Conservation (phyloP, 2,797 vertebrate species). For the Hydrocynus forskahlii region DNA sequence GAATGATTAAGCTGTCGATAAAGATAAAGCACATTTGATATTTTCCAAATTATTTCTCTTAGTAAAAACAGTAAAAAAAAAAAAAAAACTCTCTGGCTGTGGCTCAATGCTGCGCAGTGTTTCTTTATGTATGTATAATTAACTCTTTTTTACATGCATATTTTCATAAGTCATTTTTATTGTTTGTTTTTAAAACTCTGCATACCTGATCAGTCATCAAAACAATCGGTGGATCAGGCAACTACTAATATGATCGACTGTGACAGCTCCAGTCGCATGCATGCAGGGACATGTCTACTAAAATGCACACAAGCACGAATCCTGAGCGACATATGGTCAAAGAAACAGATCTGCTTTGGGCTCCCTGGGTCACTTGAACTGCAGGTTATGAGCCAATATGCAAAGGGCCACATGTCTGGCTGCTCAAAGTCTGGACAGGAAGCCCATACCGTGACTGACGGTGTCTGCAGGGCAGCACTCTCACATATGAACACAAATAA, state of each 20-base stretch:
- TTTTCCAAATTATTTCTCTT: background rate
- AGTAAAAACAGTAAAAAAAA: background rate
- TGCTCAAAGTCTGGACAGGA: constrained; percentile 28
- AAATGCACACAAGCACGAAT: background rate
- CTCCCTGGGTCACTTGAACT: constrained; percentile 16
- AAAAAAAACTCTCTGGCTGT: background rate
- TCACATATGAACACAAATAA: constrained; percentile 55
- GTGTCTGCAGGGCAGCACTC: constrained; percentile 39
- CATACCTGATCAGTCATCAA: background rate
- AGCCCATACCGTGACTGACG: constrained; percentile 35
- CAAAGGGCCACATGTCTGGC: constrained; percentile 1
- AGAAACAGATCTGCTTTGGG: background rate
- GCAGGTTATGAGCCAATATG: constrained; percentile 17
- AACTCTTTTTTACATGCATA: background rate
- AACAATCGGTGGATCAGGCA: background rate
- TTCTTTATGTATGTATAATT: background rate
- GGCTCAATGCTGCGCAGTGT: background rate
- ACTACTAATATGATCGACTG: background rate
- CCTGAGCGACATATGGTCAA: background rate
- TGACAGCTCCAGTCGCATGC: background rate
- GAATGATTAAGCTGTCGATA: too few species aligned
- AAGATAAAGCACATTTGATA: background rate
- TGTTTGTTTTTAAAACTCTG: background rate
- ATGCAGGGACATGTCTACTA: background rate
- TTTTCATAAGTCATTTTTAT: background rate